A percentile compares a stretch with the other conserved stretches of the same genome.
Conservation (phyloP, 2,113 vertebrate species). For the Phyllostomus discolor region DNA sequence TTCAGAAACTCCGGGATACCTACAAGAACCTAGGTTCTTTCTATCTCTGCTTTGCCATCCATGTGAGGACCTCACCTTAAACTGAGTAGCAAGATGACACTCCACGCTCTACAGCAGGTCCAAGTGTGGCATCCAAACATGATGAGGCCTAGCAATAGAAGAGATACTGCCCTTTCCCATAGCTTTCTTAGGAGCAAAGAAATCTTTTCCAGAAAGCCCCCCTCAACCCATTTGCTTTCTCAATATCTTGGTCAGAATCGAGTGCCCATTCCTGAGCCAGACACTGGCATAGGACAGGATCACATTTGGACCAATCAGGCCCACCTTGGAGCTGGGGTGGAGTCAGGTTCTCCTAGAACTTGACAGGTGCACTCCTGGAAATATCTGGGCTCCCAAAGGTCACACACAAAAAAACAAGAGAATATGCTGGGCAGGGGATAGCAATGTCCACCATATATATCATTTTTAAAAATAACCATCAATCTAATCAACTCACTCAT, state of each 20-base stretch:
- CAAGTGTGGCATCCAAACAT: neutral
- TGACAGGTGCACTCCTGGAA: neutral
- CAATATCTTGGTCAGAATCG: neutral
- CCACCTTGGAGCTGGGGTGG: neutral
- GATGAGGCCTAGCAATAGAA: neutral
- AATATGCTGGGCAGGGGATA: neutral
- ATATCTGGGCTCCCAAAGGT: neutral
- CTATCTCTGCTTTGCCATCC: neutral
- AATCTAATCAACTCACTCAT: slow-evolving; percentile 44
- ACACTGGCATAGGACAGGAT: neutral
- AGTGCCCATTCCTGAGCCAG: neutral
- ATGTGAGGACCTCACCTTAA: neutral
- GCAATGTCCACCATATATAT: neutral
- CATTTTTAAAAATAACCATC: neutral
- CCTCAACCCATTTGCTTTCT: neutral
- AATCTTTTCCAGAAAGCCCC: neutral
- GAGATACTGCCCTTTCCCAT: neutral
- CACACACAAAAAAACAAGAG: neutral
- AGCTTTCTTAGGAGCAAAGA: neutral
- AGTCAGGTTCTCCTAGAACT: neutral
- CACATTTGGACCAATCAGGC: neutral
- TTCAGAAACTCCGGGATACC: neutral
- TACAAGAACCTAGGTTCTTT: neutral
- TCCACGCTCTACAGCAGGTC: neutral
- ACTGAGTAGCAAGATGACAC: neutral